Conservation (phyloP, 1,140 invertebrate genomes). For the Achatina immaculata region DNA sequence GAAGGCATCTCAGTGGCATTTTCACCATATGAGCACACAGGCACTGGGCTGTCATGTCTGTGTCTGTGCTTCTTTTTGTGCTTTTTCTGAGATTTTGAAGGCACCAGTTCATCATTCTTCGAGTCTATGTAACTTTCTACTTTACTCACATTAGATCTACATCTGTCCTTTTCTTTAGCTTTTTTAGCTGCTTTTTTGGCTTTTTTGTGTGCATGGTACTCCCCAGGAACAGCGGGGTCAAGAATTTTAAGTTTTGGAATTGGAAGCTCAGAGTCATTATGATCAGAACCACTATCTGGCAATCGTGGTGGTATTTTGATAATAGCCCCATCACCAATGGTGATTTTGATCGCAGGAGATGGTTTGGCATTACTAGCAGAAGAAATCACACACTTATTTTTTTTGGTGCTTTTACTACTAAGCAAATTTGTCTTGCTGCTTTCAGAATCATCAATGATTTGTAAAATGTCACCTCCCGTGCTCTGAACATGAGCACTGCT, state of each 20-base stretch:
- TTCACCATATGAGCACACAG: not conserved
- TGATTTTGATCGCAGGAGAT: constrained; percentile 34
- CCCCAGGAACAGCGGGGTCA: not conserved
- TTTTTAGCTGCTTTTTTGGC: constrained; percentile 39
- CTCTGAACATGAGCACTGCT: not conserved
- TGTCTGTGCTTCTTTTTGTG: constrained; percentile 38
- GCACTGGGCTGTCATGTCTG: constrained; percentile 16
- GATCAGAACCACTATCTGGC: not conserved
- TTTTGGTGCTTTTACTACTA: constrained; percentile 7
- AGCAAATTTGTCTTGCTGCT: constrained; percentile 1
- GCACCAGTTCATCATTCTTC: not conserved
- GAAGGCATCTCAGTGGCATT: not conserved
- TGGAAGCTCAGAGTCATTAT: not conserved
- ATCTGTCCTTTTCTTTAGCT: constrained; percentile 31
- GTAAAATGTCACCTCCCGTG: not conserved
- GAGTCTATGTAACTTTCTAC: not conserved
- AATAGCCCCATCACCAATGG: constrained; percentile 35
- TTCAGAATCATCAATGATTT: constrained; percentile 23
- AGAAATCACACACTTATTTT: constrained; percentile 15
- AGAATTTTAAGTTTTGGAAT: constrained; percentile 27
- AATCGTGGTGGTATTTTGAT: constrained; percentile 37
- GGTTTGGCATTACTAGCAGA: constrained; percentile 16
- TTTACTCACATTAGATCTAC: constrained; percentile 3
- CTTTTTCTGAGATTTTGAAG: constrained; percentile 31
- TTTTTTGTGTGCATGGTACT: constrained; percentile 33